These are phyloP conservation scores for Typhlomys cinereus DNA, from an alignment of 2,113 vertebrate genomes.

Conservation along the genomic window DNA sequence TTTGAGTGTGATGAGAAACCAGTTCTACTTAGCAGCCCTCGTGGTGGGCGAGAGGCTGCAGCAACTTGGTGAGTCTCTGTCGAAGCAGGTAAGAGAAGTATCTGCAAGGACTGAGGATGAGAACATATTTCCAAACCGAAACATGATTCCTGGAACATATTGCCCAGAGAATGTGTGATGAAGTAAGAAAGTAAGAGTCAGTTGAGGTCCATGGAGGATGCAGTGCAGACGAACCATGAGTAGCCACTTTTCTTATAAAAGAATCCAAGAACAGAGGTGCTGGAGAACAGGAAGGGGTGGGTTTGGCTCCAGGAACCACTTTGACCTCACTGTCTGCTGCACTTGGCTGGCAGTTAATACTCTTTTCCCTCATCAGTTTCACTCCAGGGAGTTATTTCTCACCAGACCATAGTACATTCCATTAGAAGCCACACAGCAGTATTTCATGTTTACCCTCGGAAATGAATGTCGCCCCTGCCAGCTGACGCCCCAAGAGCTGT, in stretches of 20 bases:
- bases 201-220: not conserved
- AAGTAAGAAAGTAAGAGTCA: slow-evolving; percentile 15
- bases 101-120: not conserved
- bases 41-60: not conserved
- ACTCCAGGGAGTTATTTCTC: slow-evolving; percentile 37
- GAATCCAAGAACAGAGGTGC: not conserved
- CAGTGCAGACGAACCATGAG: not conserved
- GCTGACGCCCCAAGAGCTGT: not conserved
- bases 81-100: not conserved
- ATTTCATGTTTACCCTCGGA: not conserved
- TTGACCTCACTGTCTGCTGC: slow-evolving; percentile 6
- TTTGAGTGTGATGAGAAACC: not conserved
- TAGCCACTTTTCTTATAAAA: slow-evolving; percentile 29
- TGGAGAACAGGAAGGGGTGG: not conserved
- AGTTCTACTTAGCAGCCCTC: not conserved
- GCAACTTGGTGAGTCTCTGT: not conserved
- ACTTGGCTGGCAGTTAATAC: not conserved
- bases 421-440: not conserved
- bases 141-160: not conserved
- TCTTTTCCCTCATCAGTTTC: not conserved
- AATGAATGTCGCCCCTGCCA: not conserved
- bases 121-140: not conserved
- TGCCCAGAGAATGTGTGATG: not conserved
- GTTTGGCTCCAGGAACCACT: not conserved
- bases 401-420: slow-evolving; percentile 33